Base-by-base conservation (phyloP, 92 coral and sea anemone genomes). In the Bergia puertoricense region DNA sequence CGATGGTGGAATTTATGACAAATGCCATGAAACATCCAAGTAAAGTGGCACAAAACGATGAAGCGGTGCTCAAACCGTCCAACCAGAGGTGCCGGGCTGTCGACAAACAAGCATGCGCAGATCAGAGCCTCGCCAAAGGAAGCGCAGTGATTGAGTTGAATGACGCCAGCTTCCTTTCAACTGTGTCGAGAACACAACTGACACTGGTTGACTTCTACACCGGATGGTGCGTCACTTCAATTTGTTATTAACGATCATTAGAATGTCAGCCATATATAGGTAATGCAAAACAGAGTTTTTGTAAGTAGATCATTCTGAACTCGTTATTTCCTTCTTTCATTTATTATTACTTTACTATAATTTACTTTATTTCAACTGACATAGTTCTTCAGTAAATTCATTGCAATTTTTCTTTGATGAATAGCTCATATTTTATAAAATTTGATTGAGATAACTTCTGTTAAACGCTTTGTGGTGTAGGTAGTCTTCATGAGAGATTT, bases 141-240 rank as follows among this genome's bases (percentile, higher is more conserved):
- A 45, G 48, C 30, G 45, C 78, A 9, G 54, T 84, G 0, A 15
- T 39, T 20, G 87, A 84, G 44, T 40, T 84, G 45, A 84, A 48
- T 71, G 87, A 84, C 20, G 79, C 68, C 20, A 84, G 20, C 66
- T 84, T 84, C 65, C 30, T 84, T 71, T 72, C 87, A 0, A 20
- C 87, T 23, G 74, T 84, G 22, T 84, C 87, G 30, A 84, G 68
- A 23, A 20, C 46, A 18, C 39, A 84, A 51, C 79, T 54, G 2
- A 84, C 87, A 0, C 15, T 84, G 65, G 48, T 84, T 46, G 87
- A 84, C 68, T 84, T 84, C 45, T 84, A 84, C 87, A 84, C 87
- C 22, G 87, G 87, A 37, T 84, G 87, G 87, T 84, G 39, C 45
- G 87, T 30, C 18, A 23, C 3, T 14, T 3, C 36, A 0, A 50